Evolutionary conservation across 2,797 vertebrate genomes (phyloP).

Genomic region (Tragelaphus oryx): DNA sequence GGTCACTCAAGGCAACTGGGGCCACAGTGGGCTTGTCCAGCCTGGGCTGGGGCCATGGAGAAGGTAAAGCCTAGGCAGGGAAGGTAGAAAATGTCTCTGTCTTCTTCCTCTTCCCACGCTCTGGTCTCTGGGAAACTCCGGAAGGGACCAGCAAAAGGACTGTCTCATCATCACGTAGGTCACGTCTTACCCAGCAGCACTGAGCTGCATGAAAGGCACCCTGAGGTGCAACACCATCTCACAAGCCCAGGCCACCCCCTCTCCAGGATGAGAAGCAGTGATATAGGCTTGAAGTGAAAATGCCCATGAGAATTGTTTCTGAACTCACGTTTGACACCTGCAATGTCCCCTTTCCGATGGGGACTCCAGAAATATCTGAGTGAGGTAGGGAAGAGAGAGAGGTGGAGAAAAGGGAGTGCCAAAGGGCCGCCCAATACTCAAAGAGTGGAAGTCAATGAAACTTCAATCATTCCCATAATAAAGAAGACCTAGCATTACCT

Average conservation of each 20-base stretch:
- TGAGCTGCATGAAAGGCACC: background rate
- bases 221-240: background rate
- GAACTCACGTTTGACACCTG: background rate
- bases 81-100: background rate
- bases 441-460: background rate
- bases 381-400: background rate
- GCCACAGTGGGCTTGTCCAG: background rate
- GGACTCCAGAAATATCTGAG: background rate
- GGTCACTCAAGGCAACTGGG: background rate
- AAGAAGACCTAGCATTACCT: background rate
- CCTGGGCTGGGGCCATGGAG: background rate
- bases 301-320: background rate
- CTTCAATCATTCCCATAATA: background rate
- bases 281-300: background rate
- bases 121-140: background rate
- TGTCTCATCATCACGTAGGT: no score
- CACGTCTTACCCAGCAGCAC: background rate
- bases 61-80: background rate
- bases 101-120: background rate
- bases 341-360: background rate
- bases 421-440: background rate
- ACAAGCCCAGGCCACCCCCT: background rate
- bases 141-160: background rate
- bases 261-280: background rate
- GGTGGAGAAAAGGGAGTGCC: background rate